A percentile compares a stretch with the other conserved stretches of the same genome.
phyloP scores from a whole-genome alignment of 2,888 invertebrate genomes.

The Polydesmus complanatus region DNA sequence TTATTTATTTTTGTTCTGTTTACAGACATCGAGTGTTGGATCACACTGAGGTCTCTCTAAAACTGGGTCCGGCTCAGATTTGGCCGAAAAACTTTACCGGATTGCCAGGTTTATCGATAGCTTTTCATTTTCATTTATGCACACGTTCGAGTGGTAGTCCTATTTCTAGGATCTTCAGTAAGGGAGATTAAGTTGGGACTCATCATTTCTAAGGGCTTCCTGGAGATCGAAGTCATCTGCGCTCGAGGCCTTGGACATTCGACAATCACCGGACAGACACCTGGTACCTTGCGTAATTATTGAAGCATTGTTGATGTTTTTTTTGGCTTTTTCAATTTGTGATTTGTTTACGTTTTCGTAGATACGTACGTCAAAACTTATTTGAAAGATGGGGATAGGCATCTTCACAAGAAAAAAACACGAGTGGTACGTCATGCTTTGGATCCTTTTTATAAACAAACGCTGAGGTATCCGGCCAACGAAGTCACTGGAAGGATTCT shows the following conservation, averaged over 20 bases:
- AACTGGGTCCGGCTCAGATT: constrained; percentile 10
- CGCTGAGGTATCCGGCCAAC: constrained; percentile 56
- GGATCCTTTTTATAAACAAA: constrained; percentile 76
- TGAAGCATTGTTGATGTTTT: neutral
- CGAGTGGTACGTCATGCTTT: constrained; percentile 63
- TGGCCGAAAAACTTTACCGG: constrained; percentile 13
- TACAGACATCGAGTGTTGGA: neutral
- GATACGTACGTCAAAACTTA: constrained; percentile 93
- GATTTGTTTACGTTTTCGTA: constrained; percentile 25
- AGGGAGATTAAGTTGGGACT: constrained; percentile 74
- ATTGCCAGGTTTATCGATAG: constrained; percentile 4
- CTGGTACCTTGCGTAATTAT: constrained; percentile 34
- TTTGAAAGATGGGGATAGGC: constrained; percentile 71
- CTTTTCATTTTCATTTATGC: neutral
- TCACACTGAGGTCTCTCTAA: neutral
- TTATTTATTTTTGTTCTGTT: neutral
- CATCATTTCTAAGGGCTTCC: constrained; percentile 75
- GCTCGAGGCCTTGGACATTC: constrained; percentile 50
- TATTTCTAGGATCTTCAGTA: constrained; percentile 18
- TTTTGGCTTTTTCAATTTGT: neutral
- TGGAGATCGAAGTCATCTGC: constrained; percentile 71
- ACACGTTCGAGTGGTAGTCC: neutral
- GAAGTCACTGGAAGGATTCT: constrained; percentile 48
- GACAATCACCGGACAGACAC: constrained; percentile 52
- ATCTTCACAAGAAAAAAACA: constrained; percentile 84